phyloP scores from a whole-genome alignment of 2,888 invertebrate species.

The Cybosia mesomella region DNA sequence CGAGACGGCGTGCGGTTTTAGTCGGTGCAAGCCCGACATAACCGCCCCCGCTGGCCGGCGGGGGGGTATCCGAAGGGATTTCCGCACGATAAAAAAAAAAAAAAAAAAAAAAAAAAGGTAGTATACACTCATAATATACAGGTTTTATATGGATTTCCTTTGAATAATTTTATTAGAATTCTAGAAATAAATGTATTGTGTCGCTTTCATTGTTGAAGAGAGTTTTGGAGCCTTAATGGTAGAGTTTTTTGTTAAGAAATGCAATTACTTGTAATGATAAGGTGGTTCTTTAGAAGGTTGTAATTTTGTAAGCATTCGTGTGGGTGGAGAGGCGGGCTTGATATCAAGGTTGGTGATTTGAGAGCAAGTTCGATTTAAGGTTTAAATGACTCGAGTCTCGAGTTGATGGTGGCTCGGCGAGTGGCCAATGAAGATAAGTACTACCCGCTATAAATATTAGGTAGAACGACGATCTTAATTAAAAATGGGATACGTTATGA shows the following conservation, averaged over 20 bases:
- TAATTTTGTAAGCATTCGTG: conserved; percentile 7
- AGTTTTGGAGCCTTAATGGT: background rate
- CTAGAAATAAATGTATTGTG: conserved; percentile 25
- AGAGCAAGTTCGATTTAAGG: conserved; percentile 9
- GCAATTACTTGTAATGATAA: conserved; percentile 10
- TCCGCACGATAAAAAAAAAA: too few relatives aligned
- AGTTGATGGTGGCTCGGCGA: conserved; percentile 2
- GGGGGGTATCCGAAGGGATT: too few relatives aligned
- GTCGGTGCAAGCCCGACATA: too few relatives aligned
- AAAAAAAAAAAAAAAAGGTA: too few relatives aligned
- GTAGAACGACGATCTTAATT: background rate
- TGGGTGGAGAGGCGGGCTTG: conserved; percentile 13
- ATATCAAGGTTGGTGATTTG: background rate
- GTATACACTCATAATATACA: conserved; percentile 25
- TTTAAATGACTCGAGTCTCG: background rate
- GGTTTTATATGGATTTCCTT: conserved; percentile 30
- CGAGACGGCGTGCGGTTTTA: too few relatives aligned
- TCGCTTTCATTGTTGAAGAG: conserved; percentile 15
- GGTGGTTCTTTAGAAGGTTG: conserved; percentile 2
- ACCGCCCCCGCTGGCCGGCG: too few relatives aligned
- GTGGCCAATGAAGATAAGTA: background rate
- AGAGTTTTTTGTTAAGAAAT: conserved; percentile 1
- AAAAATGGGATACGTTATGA: background rate
- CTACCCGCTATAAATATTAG: background rate
- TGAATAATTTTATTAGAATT: conserved; percentile 26